phyloP scores from a whole-genome alignment of 2,888 invertebrate genomes.

The Epicampocera succincta region DNA sequence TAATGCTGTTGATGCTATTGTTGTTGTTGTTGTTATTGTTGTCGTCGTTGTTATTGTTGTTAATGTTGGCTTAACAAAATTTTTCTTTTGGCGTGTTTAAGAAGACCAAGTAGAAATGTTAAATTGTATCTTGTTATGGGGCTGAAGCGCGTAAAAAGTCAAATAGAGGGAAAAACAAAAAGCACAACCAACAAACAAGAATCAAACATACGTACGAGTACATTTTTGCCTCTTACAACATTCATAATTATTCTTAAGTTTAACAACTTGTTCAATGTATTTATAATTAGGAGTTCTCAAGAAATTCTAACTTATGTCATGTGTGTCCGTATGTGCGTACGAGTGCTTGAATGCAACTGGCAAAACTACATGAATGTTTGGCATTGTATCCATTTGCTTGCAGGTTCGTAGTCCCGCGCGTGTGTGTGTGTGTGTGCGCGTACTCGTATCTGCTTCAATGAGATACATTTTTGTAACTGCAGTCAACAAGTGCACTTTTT shows the following conservation, averaged over 20 bases:
- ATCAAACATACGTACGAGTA: conserved; percentile 7
- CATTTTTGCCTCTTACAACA: conserved; percentile 52
- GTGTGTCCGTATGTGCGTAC: conserved; percentile 52
- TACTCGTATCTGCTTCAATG: conserved; percentile 42
- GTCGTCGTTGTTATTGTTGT: conserved; percentile 25
- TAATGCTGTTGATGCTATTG: conserved; percentile 68
- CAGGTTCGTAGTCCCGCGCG: too few species aligned
- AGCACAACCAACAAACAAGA: neutral
- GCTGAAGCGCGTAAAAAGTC: conserved; percentile 39
- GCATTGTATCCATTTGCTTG: conserved; percentile 28
- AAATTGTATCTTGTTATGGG: conserved; percentile 65
- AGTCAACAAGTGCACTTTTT: conserved; percentile 45
- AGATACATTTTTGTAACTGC: conserved; percentile 38
- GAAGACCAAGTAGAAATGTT: conserved; percentile 45
- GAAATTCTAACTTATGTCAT: conserved; percentile 71
- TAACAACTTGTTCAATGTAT: conserved; percentile 73
- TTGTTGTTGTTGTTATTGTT: conserved; percentile 9
- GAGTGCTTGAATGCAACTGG: neutral
- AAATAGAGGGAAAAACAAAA: conserved; percentile 2
- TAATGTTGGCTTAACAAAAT: conserved; percentile 62
- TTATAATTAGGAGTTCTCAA: conserved; percentile 74
- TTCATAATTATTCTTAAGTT: conserved; percentile 78
- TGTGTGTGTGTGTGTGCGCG: too few species aligned
- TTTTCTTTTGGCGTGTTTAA: conserved; percentile 46
- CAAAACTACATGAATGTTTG: conserved; percentile 8